A percentile compares a stretch with the other conserved stretches of the same genome.
phyloP scores from a whole-genome alignment of 1,140 invertebrate species.

The Drosophila busckii region DNA sequence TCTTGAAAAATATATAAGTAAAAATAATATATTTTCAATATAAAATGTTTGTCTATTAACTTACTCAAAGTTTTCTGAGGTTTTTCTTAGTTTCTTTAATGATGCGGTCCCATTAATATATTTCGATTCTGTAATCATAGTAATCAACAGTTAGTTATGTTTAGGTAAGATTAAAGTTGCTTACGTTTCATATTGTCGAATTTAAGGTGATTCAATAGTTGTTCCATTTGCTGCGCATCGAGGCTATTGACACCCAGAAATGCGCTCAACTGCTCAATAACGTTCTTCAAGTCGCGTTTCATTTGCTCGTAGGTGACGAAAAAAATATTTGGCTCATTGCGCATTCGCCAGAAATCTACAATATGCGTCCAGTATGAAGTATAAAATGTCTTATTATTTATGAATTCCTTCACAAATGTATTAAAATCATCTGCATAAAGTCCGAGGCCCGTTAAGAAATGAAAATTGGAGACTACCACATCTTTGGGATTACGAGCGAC shows the following conservation, averaged over 20 bases:
- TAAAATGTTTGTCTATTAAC: neutral
- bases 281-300: constrained; percentile 4
- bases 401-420: constrained; percentile 1
- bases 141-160: neutral
- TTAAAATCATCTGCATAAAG: neutral
- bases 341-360: constrained; percentile 29
- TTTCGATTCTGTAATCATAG: neutral
- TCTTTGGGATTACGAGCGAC: constrained; percentile 35
- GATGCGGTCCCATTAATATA: constrained; percentile 1
- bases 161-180: neutral
- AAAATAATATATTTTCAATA: neutral
- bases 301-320: constrained; percentile 34
- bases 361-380: constrained; percentile 27
- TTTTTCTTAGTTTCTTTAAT: neutral
- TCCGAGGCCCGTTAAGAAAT: neutral
- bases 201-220: constrained; percentile 9
- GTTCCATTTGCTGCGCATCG: constrained; percentile 8
- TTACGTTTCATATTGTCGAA: constrained; percentile 36
- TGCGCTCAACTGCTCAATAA: neutral
- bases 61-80: constrained; percentile 4
- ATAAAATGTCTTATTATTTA: neutral
- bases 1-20: neutral
- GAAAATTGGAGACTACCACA: constrained; percentile 25
- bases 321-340: constrained; percentile 19
- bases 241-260: constrained; percentile 10